Conservation (phyloP, 1,140 invertebrate genomes). For the Hyphantria cunea region DNA sequence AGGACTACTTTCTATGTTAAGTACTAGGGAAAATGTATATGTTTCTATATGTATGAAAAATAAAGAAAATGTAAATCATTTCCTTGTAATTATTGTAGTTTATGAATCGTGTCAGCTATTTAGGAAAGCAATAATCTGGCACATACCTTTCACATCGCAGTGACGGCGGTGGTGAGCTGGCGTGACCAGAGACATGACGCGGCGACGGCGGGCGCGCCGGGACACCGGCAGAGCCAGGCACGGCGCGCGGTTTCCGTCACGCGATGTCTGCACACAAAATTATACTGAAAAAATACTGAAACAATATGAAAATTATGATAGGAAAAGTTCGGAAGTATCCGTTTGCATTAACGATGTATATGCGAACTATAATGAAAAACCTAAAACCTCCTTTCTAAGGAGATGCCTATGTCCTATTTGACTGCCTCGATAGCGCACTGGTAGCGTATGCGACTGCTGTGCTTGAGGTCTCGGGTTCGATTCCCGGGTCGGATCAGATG, state of each 20-base stretch:
- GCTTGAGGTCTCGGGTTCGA: no score
- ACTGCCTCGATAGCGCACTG: no score
- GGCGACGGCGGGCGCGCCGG: constrained; percentile 38
- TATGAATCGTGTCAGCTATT: no score
- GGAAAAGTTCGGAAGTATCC: constrained; percentile 7
- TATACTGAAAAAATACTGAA: constrained; percentile 41
- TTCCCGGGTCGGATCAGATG: constrained; percentile 6
- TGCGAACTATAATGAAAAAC: not conserved
- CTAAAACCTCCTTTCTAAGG: no score
- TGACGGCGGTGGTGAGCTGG: constrained; percentile 29
- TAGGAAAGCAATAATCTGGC: constrained; percentile 2
- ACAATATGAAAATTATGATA: constrained; percentile 36
- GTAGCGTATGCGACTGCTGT: no score
- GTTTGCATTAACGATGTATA: constrained; percentile 3
- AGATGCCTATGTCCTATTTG: no score
- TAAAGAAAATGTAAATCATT: no score
- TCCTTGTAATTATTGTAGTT: no score
- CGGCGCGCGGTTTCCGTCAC: constrained; percentile 48
- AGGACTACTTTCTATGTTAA: no score
- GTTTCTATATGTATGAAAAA: no score
- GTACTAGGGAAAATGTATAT: no score
- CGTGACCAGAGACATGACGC: constrained; percentile 67
- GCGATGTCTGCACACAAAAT: constrained; percentile 50
- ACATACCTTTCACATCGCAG: constrained; percentile 21
- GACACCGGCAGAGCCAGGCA: constrained; percentile 58